Evolutionary conservation across 2,113 vertebrate species (phyloP).

Genomic region (Mionectes macconnelli): DNA sequence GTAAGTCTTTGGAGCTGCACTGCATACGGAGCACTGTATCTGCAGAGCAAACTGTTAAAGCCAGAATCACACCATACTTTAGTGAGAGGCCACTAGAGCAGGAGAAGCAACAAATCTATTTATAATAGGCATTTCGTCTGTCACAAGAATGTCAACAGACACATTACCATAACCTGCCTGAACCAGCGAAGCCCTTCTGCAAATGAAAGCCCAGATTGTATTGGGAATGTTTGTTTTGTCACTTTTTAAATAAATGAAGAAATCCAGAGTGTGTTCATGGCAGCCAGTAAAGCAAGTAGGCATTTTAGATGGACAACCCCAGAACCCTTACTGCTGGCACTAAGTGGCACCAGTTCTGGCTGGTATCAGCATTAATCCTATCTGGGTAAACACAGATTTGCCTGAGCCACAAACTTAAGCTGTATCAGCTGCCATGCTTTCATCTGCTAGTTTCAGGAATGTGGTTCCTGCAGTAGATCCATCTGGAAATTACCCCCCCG

Average conservation of each 20-base stretch:
- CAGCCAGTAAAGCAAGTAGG: constrained; percentile 25
- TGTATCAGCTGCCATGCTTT: constrained; percentile 17
- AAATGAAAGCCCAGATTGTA: constrained; percentile 28
- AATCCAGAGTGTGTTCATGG: constrained; percentile 29
- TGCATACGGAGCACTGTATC: background rate
- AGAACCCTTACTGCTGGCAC: background rate
- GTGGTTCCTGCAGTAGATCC: constrained; percentile 16
- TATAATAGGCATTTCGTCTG: constrained; percentile 30
- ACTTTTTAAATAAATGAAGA: constrained; percentile 21
- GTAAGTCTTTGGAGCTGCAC: background rate
- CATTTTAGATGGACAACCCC: background rate
- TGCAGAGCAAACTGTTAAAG: background rate
- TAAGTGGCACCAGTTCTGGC: background rate
- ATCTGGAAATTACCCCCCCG: constrained; percentile 12
- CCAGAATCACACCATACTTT: background rate
- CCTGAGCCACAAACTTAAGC: constrained; percentile 1
- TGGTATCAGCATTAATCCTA: constrained; percentile 44
- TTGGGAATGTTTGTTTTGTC: constrained; percentile 35
- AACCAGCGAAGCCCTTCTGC: constrained; percentile 17
- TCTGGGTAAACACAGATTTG: constrained; percentile 18
- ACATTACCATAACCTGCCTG: constrained; percentile 25
- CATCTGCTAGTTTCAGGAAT: constrained; percentile 52
- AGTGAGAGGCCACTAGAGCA: background rate
- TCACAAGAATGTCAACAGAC: constrained; percentile 50
- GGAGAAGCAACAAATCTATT: constrained; percentile 26